These are phyloP conservation scores for Pogonocherus hispidulus DNA, from an alignment of 2,888 invertebrate genomes.

Conservation along the genomic window DNA sequence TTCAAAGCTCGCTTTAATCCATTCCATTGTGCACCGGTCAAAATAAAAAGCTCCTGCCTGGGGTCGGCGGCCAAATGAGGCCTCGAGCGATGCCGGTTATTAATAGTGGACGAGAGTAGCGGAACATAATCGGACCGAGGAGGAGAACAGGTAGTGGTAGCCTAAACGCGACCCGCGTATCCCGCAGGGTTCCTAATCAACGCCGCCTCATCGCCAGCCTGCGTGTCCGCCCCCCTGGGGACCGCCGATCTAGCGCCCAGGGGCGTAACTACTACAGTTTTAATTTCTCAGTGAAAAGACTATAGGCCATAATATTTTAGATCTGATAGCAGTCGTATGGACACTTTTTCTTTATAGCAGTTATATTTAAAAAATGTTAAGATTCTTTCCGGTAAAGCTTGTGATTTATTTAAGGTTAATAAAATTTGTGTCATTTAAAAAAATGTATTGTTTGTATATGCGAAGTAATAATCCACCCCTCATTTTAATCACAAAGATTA, in stretches of 20 bases:
- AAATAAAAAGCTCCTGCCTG: conserved; percentile 55
- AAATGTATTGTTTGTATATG: no score
- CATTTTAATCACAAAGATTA: no score
- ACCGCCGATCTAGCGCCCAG: conserved; percentile 19
- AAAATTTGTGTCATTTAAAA: no score
- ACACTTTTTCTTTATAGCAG: no score
- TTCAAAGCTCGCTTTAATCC: conserved; percentile 42
- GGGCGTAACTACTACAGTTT: no score
- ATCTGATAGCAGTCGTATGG: no score
- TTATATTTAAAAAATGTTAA: no score
- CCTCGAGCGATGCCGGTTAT: conserved; percentile 32
- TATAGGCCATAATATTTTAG: no score
- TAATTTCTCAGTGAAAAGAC: no score
- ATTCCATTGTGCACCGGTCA: conserved; percentile 53
- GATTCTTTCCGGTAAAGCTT: no score
- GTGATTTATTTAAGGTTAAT: no score
- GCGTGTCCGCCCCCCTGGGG: conserved; percentile 38
- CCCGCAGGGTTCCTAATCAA: conserved; percentile 57
- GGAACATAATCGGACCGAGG: conserved; percentile 31
- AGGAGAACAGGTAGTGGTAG: conserved; percentile 49
- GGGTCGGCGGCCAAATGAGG: conserved; percentile 50
- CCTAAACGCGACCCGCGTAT: conserved; percentile 48
- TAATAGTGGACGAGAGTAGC: conserved; percentile 41
- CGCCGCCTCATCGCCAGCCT: conserved; percentile 36
- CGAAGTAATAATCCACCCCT: no score